A percentile compares a stretch with the other conserved stretches of the same genome.
phyloP scores from a whole-genome alignment of 2,797 vertebrate genomes.

The Peromyscus aztecus region DNA sequence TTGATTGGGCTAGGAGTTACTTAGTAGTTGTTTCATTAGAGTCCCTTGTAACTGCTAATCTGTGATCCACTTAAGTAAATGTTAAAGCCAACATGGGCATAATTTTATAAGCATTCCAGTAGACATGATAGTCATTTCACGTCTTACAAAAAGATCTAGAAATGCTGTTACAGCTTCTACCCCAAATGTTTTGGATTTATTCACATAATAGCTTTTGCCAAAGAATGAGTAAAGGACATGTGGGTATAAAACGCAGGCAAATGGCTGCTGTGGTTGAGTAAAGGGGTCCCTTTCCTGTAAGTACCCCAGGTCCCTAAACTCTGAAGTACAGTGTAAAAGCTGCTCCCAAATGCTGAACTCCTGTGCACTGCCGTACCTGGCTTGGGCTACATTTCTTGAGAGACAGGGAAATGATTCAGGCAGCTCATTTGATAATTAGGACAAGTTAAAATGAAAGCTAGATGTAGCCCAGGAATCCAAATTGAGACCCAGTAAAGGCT shows the following conservation, averaged over 20 bases:
- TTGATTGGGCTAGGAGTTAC: not conserved
- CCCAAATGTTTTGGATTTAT: not conserved
- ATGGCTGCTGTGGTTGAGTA: not conserved
- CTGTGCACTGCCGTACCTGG: too few species aligned
- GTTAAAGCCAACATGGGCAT: not conserved
- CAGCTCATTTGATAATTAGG: not conserved
- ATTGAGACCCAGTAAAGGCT: slow-evolving; percentile 14
- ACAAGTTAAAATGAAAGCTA: not conserved
- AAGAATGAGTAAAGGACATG: not conserved
- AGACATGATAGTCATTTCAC: not conserved
- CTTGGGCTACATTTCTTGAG: not conserved
- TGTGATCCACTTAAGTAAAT: not conserved
- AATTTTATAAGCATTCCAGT: not conserved
- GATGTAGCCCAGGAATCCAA: not conserved
- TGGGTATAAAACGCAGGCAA: not conserved
- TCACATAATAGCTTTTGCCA: not conserved
- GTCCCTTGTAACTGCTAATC: not conserved
- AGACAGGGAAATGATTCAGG: not conserved
- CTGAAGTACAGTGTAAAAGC: not conserved
- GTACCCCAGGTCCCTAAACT: too few species aligned
- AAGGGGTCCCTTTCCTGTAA: not conserved
- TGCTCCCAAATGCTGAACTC: not conserved
- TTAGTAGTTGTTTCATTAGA: not conserved
- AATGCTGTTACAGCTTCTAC: not conserved
- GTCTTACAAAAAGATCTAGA: not conserved